These are phyloP conservation scores for Melanchra persicariae DNA, from an alignment of 2,888 invertebrate genomes.

Conservation along the genomic window DNA sequence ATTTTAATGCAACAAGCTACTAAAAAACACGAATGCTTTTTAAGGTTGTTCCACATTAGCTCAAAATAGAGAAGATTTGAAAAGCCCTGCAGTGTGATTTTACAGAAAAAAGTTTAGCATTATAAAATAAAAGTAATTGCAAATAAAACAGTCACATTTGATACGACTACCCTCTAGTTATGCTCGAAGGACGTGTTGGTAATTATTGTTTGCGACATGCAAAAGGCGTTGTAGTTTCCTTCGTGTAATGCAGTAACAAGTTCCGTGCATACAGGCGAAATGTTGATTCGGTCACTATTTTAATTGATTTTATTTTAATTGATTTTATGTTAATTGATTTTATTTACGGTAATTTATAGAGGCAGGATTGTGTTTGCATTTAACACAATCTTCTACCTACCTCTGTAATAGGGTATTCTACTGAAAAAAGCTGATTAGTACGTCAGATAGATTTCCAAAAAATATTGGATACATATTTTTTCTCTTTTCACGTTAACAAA, in stretches of 20 bases:
- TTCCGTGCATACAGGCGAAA: conserved; percentile 18
- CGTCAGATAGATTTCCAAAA: too few relatives aligned
- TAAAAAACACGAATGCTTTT: too few relatives aligned
- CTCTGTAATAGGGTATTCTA: too few relatives aligned
- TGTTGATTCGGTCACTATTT: conserved; percentile 3
- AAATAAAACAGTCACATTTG: conserved; percentile 6
- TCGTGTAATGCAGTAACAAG: conserved; percentile 31
- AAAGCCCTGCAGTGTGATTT: too few relatives aligned
- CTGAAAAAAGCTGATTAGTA: too few relatives aligned
- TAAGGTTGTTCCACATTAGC: too few relatives aligned
- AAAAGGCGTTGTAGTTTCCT: conserved; percentile 72
- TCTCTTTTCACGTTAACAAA: too few relatives aligned
- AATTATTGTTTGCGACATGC: conserved; percentile 73
- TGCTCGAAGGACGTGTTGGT: conserved; percentile 20
- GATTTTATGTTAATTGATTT: conserved; percentile 32
- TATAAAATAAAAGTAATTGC: not conserved
- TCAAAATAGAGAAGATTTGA: too few relatives aligned
- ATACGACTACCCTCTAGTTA: not conserved
- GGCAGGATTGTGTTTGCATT: not conserved
- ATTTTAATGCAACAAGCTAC: too few relatives aligned
- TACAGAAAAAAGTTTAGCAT: not conserved
- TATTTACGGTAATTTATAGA: not conserved
- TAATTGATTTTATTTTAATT: conserved; percentile 26
- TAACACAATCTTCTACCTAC: too few relatives aligned
- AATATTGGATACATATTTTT: too few relatives aligned